Evolutionary conservation across 2,888 invertebrate species (phyloP), one percentile per base, ranked within the genome.

Genomic region (Megalurothrips usitatus): DNA sequence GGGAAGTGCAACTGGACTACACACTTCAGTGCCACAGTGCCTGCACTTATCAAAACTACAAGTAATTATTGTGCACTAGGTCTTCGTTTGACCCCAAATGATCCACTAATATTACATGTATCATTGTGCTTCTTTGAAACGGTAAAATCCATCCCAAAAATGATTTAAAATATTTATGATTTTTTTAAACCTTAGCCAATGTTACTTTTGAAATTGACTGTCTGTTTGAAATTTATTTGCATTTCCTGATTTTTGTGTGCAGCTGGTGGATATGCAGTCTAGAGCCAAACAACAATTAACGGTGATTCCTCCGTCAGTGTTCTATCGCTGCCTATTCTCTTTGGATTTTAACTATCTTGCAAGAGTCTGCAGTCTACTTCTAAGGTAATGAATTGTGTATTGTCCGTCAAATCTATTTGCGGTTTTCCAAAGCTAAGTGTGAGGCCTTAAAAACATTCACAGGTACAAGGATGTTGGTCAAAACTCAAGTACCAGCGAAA

Each of bases 271-370:
- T 26, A 26, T 75, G 68, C 68, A 75, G 12, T 26, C 12, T 23
- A 12, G 23, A 12, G n/a, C 26, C 23, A 23, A 75, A 12, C 26
- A 26, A 8, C 2, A 75, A 26, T 26, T 75, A 26, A 81, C 81
- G 14, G 47, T 82, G 49, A 82, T 82, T 68, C 80, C 82, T 9
- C 80, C 81, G 9, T 34, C 52, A 23, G 34, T 82, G 11, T 52
- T 82, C 4, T 82, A 82, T 26, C 68, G 75, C n/a, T 75, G 82
- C 47, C 43, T 82, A 19, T 81, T 81, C 26, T 48, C 79, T 19
- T 78, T 49, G 43, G 78, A 79, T 78, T 58, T 58, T 52, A 19
- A 23, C 43, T 79, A 58, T 78, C 19, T 82, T 12, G 43, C n/a
- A 19, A 79, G 81, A 78, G 81, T 49, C 17, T 81, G 81, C 28